A percentile compares a stretch with the other conserved stretches of the same genome.
These are phyloP conservation scores for Cavia aperea DNA, from an alignment of 2,113 vertebrate species.

Conservation along the genomic window DNA sequence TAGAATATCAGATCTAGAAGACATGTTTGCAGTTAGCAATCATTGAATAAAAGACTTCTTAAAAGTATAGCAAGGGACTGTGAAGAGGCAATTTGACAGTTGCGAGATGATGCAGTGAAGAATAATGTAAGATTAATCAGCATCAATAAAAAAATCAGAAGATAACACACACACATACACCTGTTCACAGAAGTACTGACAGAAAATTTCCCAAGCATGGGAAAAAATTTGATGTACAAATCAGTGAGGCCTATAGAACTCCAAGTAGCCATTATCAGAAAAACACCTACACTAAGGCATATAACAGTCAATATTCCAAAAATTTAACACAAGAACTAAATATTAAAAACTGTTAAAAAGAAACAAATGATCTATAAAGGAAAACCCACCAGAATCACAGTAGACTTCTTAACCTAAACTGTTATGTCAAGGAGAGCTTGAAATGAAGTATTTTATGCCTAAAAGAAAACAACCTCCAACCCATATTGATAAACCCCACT, in stretches of 20 bases:
- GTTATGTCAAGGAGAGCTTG: not conserved
- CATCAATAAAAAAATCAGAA: not conserved
- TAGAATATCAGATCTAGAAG: not conserved
- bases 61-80: not conserved
- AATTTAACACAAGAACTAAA: not conserved
- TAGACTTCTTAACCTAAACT: not conserved
- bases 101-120: not conserved
- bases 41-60: not conserved
- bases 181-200: not conserved
- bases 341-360: not conserved
- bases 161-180: not conserved
- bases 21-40: not conserved
- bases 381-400: not conserved
- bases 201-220: not conserved
- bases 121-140: not conserved
- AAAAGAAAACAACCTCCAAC: not conserved
- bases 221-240: not conserved
- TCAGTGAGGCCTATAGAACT: not conserved
- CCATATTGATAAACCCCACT: not conserved
- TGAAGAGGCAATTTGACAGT: not conserved
- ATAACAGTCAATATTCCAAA: not conserved
- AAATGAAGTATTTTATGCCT: not conserved
- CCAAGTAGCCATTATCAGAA: not conserved
- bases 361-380: not conserved
- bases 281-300: not conserved